Evolutionary conservation across 2,113 vertebrate species (phyloP).

Genomic region (Dicerorhinus sumatrensis): DNA sequence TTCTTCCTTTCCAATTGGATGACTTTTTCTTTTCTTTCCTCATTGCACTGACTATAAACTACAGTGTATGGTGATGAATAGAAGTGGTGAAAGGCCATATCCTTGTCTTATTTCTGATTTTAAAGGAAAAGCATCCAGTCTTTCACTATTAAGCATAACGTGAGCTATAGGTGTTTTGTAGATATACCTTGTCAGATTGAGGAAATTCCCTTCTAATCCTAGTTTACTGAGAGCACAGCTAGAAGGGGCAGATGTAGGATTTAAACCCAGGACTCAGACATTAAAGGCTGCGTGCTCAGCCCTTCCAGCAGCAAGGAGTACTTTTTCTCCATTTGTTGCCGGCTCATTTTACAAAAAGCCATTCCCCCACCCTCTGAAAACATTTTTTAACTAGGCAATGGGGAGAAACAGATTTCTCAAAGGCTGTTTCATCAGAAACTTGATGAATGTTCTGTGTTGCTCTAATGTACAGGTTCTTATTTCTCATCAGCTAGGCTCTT

Average conservation of each 20-base stretch:
- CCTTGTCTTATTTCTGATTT: not conserved
- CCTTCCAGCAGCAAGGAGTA: not conserved
- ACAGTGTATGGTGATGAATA: not conserved
- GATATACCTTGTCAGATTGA: not conserved
- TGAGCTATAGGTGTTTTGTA: not conserved
- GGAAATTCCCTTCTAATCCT: not conserved
- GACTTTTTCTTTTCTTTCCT: not conserved
- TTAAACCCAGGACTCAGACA: not conserved
- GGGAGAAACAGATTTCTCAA: conserved; percentile 72
- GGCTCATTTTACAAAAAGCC: conserved; percentile 29
- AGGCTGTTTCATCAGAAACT: conserved; percentile 67
- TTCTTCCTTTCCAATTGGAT: not conserved
- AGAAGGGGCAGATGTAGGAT: not conserved
- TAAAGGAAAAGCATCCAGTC: not conserved
- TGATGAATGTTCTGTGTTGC: conserved; percentile 63
- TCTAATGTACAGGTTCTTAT: conserved; percentile 38
- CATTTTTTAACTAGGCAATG: conserved; percentile 40
- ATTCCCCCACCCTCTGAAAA: conserved; percentile 3
- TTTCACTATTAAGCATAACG: not conserved
- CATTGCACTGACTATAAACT: not conserved
- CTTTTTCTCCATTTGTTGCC: not conserved
- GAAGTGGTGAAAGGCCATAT: not conserved
- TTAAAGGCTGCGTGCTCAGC: not conserved
- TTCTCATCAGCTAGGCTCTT: conserved; percentile 72
- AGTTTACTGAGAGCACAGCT: not conserved